A percentile compares a stretch with the other conserved stretches of the same genome.
phyloP scores from a whole-genome alignment of 2,113 vertebrate genomes.

The Rostratula benghalensis region DNA sequence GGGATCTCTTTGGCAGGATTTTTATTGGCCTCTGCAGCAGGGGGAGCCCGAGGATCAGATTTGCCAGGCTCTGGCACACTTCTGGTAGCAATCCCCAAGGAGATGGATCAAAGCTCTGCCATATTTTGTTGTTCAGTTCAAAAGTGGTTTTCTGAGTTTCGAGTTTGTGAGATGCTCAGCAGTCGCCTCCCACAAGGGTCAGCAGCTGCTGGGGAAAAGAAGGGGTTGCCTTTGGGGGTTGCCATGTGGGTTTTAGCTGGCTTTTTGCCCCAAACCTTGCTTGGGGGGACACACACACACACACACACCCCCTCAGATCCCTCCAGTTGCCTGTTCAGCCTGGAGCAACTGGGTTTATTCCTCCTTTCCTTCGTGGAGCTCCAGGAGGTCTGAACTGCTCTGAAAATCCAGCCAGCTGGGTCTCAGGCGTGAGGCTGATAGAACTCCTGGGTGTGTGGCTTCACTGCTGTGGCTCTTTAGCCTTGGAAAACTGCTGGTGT shows the following conservation, averaged over 20 bases:
- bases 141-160: background rate
- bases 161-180: background rate
- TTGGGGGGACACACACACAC: fast-evolving
- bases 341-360: background rate
- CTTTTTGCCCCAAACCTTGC: background rate
- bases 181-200: fast-evolving
- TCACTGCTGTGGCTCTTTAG: background rate
- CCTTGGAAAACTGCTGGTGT: background rate
- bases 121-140: background rate
- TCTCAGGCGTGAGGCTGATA: background rate
- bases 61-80: background rate
- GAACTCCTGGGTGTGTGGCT: background rate
- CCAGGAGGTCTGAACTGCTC: background rate
- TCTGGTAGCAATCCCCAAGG: fast-evolving
- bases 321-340: background rate
- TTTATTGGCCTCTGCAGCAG: slow-evolving; percentile 38
- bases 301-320: background rate
- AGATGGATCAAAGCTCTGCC: fast-evolving
- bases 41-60: slow-evolving; percentile 56
- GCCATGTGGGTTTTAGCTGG: background rate
- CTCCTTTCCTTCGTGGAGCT: background rate
- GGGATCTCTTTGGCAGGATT: background rate
- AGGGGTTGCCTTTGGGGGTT: background rate
- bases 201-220: background rate
- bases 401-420: fast-evolving